These are phyloP conservation scores for Strix aluco DNA, from an alignment of 2,113 vertebrate genomes.

Conservation along the genomic window DNA sequence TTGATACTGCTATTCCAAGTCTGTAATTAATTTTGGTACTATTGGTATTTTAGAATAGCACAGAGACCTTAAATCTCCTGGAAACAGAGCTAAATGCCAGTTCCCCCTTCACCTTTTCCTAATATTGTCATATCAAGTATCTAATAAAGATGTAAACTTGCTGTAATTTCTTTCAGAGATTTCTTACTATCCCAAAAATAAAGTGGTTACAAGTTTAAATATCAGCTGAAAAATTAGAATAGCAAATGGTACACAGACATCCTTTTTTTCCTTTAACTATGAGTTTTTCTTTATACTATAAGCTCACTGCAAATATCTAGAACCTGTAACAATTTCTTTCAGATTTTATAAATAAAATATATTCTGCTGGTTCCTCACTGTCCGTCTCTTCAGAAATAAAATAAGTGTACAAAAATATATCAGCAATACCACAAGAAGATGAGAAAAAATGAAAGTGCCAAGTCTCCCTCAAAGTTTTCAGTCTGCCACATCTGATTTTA, in stretches of 20 bases:
- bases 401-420: neutral
- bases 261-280: neutral
- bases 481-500: neutral
- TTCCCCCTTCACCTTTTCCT: neutral
- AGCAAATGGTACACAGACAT: neutral
- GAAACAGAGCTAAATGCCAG: neutral
- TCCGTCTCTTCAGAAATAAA: neutral
- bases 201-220: neutral
- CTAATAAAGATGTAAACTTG: neutral
- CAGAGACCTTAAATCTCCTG: neutral
- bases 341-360: neutral
- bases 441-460: neutral
- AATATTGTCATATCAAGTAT: neutral
- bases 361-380: neutral
- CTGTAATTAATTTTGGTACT: neutral
- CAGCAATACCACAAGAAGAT: neutral
- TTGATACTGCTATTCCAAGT: neutral
- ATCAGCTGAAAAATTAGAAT: neutral
- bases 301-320: neutral
- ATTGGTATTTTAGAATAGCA: neutral
- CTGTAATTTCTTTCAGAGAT: neutral
- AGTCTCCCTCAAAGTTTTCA: neutral
- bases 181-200: neutral
- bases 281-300: neutral
- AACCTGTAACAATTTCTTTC: neutral